Conservation (phyloP, 1,140 invertebrate species). For the Drosophila pseudoobscura region DNA sequence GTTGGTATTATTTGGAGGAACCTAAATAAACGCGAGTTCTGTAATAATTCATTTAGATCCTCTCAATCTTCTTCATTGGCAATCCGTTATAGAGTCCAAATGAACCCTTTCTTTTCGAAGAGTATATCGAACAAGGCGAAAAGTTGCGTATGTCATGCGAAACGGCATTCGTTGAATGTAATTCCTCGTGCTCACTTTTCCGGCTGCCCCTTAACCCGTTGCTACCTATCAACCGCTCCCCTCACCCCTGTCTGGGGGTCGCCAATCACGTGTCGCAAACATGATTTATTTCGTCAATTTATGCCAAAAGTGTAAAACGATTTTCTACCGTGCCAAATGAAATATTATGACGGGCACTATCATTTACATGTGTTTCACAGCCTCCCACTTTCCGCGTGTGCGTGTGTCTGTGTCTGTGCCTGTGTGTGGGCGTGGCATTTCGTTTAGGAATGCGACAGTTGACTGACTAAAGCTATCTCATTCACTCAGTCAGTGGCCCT, state of each 20-base stretch:
- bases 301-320: conserved; percentile 67
- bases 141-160: conserved; percentile 8
- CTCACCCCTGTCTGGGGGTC: conserved; percentile 12
- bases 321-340: conserved; percentile 68
- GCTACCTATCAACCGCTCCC: background rate
- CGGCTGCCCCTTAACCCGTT: conserved; percentile 10
- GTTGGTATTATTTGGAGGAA: too few species aligned
- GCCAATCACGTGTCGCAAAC: conserved; percentile 68
- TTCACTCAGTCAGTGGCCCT: background rate
- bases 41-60: too few species aligned
- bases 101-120: background rate
- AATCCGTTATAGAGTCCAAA: too few species aligned
- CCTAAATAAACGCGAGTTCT: too few species aligned
- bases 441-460: conserved; percentile 47
- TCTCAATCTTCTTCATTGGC: too few species aligned
- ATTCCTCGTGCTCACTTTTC: conserved; percentile 40
- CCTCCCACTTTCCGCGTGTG: background rate
- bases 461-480: conserved; percentile 1
- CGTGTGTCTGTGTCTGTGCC: conserved; percentile 6
- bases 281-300: conserved; percentile 81
- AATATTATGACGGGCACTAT: conserved; percentile 68
- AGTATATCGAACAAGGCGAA: background rate
- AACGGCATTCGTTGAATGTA: conserved; percentile 3
- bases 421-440: conserved; percentile 46
- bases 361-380: conserved; percentile 52